Percentiles rank a stretch among this genome's conserved stretches.
phyloP scores from a whole-genome alignment of 2,888 invertebrate species.

The Melieria crassipennis region DNA sequence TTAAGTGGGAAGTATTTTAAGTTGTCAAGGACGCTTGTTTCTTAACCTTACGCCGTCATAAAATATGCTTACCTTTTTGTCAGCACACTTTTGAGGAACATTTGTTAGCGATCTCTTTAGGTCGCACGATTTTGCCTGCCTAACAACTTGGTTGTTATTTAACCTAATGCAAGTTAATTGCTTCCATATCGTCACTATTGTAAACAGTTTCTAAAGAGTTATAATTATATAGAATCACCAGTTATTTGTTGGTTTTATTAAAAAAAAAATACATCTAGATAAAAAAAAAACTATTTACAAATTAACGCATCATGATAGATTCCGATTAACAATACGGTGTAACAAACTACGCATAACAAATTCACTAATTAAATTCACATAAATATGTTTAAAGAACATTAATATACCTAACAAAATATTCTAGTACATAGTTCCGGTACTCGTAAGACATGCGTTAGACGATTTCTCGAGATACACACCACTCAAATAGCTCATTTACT shows the following conservation, averaged over 20 bases:
- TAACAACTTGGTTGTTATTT: too few relatives aligned
- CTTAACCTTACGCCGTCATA: too few relatives aligned
- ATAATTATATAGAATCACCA: slow-evolving; percentile 3
- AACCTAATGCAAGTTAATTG: too few relatives aligned
- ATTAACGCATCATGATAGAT: slow-evolving; percentile 35
- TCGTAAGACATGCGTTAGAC: slow-evolving; percentile 8
- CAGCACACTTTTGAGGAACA: too few relatives aligned
- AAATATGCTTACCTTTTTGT: too few relatives aligned
- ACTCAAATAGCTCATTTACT: too few relatives aligned
- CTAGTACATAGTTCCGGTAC: slow-evolving; percentile 33
- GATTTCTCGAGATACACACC: background rate
- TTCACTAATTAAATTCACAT: slow-evolving; percentile 45
- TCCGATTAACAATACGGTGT: slow-evolving; percentile 56
- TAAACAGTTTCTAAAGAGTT: too few relatives aligned
- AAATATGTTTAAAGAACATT: slow-evolving; percentile 37
- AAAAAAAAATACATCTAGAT: slow-evolving; percentile 34
- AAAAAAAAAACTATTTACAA: slow-evolving; percentile 33
- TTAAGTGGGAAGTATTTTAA: too few relatives aligned
- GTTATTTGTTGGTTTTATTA: slow-evolving; percentile 22
- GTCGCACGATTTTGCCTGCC: too few relatives aligned
- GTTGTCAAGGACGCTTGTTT: too few relatives aligned
- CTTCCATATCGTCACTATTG: too few relatives aligned
- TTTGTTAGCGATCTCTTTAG: too few relatives aligned
- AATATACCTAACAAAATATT: slow-evolving; percentile 34
- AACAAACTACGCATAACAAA: slow-evolving; percentile 51